These are phyloP conservation scores for Esox lucius DNA, from an alignment of 2,797 vertebrate species.

Conservation along the genomic window DNA sequence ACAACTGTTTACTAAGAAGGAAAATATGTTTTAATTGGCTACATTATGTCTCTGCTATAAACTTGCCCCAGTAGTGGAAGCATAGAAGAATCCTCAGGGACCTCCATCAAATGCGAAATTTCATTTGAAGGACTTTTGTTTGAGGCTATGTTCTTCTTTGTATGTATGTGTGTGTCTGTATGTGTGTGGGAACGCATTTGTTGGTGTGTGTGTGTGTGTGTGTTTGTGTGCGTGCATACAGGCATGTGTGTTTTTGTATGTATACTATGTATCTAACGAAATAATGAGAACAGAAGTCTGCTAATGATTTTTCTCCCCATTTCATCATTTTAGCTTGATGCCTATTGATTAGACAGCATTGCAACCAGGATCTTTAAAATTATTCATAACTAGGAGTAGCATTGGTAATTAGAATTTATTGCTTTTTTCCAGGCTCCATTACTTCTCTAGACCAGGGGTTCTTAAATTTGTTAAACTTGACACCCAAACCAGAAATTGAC, in stretches of 20 bases:
- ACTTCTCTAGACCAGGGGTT: neutral
- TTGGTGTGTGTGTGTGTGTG: neutral
- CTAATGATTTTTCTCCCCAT: constrained; percentile 9
- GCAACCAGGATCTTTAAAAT: neutral
- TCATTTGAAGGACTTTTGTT: constrained; percentile 7
- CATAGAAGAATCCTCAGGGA: neutral
- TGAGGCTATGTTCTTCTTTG: neutral
- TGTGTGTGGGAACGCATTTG: neutral
- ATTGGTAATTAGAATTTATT: neutral
- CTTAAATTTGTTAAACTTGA: too few relatives aligned
- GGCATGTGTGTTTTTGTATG: neutral
- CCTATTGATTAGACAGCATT: constrained; percentile 4
- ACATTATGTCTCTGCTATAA: neutral
- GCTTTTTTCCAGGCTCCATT: neutral
- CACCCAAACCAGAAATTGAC: too few relatives aligned
- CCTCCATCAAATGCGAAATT: neutral
- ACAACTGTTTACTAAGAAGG: neutral
- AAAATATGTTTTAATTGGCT: neutral
- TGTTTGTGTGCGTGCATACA: neutral
- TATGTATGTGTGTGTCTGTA: neutral
- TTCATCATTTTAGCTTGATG: constrained; percentile 5
- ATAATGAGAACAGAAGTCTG: constrained; percentile 4
- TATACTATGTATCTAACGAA: neutral
- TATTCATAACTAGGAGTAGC: neutral
- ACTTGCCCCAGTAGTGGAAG: neutral